Percentiles rank a stretch among this genome's conserved stretches.
These are phyloP conservation scores for Malacoraja senta DNA, from an alignment of 2,797 vertebrate species.

Conservation along the genomic window DNA sequence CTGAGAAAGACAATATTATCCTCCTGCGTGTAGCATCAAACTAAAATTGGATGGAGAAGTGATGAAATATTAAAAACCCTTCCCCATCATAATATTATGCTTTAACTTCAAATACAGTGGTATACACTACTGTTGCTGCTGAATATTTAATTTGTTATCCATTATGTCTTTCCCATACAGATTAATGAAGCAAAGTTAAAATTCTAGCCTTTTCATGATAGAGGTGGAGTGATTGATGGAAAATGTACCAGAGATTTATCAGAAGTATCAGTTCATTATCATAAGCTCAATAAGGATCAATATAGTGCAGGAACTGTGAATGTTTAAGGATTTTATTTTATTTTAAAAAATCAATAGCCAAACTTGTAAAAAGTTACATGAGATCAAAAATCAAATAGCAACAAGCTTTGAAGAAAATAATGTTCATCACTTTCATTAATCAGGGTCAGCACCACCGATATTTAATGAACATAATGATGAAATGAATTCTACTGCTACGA, in stretches of 20 bases:
- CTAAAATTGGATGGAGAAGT: not conserved
- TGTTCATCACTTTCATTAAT: not conserved
- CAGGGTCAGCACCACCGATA: not conserved
- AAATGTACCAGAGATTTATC: not conserved
- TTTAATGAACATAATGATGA: not conserved
- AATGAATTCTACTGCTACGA: not conserved
- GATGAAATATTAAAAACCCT: not conserved
- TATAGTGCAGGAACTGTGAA: not conserved
- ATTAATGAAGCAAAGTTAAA: not conserved
- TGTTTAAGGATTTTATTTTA: not conserved
- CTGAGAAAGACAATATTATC: not conserved
- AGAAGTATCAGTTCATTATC: not conserved
- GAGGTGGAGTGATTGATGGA: not conserved
- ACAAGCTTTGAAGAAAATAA: not conserved
- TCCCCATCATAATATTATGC: not conserved
- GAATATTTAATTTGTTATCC: not conserved
- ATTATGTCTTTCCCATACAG: not conserved
- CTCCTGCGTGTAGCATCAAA: not conserved
- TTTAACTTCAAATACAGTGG: not conserved
- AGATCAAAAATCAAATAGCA: not conserved
- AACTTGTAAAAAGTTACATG: not conserved
- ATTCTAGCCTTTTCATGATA: not conserved
- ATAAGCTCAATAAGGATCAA: no score
- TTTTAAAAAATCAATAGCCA: not conserved
- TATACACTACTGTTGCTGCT: not conserved